These are phyloP conservation scores for Scolopax bukidnonensis DNA, from an alignment of 2,797 vertebrate genomes.

Conservation along the genomic window DNA sequence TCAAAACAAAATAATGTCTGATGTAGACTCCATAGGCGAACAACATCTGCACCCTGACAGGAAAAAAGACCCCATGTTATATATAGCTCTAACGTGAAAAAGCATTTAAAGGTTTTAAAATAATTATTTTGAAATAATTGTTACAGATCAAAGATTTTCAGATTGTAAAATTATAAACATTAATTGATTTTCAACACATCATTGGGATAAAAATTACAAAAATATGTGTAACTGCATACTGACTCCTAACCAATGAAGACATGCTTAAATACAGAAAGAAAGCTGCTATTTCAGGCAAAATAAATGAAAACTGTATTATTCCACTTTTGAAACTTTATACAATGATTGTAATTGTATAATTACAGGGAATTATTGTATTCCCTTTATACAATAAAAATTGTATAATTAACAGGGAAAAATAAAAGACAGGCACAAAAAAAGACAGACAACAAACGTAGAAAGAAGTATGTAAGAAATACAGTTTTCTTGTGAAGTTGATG, in stretches of 20 bases:
- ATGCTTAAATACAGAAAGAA: not conserved
- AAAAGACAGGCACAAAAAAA: not conserved
- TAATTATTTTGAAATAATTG: not conserved
- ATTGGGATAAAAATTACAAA: not conserved
- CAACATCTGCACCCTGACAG: slow-evolving; percentile 83
- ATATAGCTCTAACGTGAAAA: not conserved
- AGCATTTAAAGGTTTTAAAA: not conserved
- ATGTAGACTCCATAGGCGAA: slow-evolving; percentile 86
- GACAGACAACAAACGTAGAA: not conserved
- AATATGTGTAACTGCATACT: not conserved
- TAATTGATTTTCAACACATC: not conserved
- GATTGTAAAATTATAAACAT: not conserved
- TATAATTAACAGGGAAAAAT: not conserved
- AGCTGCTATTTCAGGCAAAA: not conserved
- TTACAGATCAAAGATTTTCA: not conserved
- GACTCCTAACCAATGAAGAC: not conserved
- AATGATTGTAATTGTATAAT: not conserved
- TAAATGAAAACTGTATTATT: not conserved
- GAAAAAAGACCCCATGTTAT: not conserved
- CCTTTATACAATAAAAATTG: no score
- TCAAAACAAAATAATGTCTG: slow-evolving; percentile 85
- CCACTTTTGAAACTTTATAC: not conserved
- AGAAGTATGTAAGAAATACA: no score
- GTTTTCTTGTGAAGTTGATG: not conserved
- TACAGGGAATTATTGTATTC: no score